A percentile compares a stretch with the other conserved stretches of the same genome.
phyloP scores from a whole-genome alignment of 2,888 invertebrate species.

The Pardosa pseudoannulata region DNA sequence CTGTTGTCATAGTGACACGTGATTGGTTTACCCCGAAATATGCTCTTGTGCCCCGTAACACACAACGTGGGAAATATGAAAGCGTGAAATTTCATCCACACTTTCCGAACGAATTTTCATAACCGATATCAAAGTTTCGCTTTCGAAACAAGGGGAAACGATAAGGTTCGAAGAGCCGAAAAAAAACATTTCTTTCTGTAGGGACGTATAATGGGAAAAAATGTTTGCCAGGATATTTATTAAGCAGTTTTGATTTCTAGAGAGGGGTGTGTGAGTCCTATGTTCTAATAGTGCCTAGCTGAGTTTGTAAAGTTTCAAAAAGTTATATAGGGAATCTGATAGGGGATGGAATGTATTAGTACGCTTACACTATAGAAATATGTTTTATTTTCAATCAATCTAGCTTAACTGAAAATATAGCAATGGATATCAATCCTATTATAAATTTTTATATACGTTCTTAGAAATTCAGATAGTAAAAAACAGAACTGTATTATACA shows the following conservation, averaged over 20 bases:
- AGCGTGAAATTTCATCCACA: constrained; percentile 19
- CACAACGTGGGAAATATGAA: constrained; percentile 22
- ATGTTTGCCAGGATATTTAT: not conserved
- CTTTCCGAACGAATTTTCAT: constrained; percentile 22
- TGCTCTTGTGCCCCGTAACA: constrained; percentile 42
- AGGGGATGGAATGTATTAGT: too few species aligned
- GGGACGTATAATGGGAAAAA: constrained; percentile 9
- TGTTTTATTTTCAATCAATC: too few species aligned
- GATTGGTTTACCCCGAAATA: constrained; percentile 58
- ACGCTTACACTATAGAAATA: too few species aligned
- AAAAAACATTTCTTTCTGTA: not conserved
- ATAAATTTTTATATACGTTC: too few species aligned
- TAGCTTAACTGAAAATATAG: too few species aligned
- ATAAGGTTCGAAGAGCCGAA: not conserved
- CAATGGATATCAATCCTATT: too few species aligned
- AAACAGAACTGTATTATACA: too few species aligned
- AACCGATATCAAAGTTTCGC: constrained; percentile 14
- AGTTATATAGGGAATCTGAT: too few species aligned
- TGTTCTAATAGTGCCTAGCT: too few species aligned
- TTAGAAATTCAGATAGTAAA: too few species aligned
- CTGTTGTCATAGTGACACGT: constrained; percentile 55
- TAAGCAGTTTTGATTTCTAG: not conserved
- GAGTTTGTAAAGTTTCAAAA: too few species aligned
- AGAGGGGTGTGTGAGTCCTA: too few species aligned
- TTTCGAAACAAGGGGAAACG: not conserved